These are phyloP conservation scores for Centropristis striata DNA, from an alignment of 2,113 vertebrate genomes.

Conservation along the genomic window DNA sequence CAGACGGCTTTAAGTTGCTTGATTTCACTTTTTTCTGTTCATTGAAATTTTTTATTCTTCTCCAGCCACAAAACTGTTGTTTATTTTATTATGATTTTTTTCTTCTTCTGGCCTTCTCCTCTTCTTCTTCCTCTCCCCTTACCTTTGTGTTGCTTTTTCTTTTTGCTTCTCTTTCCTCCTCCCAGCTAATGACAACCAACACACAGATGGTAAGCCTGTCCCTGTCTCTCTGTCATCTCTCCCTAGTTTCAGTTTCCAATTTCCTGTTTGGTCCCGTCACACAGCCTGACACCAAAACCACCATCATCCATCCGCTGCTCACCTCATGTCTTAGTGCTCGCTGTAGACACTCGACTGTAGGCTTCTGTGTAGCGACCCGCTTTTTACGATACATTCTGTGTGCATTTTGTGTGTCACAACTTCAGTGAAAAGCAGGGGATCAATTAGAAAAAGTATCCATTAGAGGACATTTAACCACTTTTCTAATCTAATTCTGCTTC, in stretches of 20 bases:
- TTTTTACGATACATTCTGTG: background rate
- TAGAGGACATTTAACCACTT: background rate
- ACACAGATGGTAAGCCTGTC: constrained; percentile 97
- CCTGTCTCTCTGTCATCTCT: constrained; percentile 80
- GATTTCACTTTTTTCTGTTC: constrained; percentile 60
- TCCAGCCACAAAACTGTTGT: constrained; percentile 47
- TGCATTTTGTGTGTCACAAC: constrained; percentile 14
- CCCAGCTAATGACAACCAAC: constrained; percentile 98
- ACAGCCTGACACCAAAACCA: constrained; percentile 18
- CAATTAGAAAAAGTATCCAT: background rate
- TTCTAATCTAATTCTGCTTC: constrained; percentile 36
- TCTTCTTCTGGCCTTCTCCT: constrained; percentile 76
- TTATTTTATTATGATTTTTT: constrained; percentile 71
- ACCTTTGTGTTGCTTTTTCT: constrained; percentile 87
- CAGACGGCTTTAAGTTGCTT: constrained; percentile 69
- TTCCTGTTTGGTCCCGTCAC: constrained; percentile 36
- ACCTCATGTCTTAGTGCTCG: constrained; percentile 44
- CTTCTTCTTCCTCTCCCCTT: constrained; percentile 85
- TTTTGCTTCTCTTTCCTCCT: constrained; percentile 92
- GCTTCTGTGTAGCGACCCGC: constrained; percentile 42
- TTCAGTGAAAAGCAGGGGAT: background rate
- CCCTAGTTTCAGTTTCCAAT: constrained; percentile 64
- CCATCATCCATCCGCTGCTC: constrained; percentile 15
- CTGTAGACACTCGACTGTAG: constrained; percentile 41
- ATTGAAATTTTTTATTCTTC: constrained; percentile 62